Conservation (phyloP, 2,797 vertebrate species). For the Capromys pilorides region DNA sequence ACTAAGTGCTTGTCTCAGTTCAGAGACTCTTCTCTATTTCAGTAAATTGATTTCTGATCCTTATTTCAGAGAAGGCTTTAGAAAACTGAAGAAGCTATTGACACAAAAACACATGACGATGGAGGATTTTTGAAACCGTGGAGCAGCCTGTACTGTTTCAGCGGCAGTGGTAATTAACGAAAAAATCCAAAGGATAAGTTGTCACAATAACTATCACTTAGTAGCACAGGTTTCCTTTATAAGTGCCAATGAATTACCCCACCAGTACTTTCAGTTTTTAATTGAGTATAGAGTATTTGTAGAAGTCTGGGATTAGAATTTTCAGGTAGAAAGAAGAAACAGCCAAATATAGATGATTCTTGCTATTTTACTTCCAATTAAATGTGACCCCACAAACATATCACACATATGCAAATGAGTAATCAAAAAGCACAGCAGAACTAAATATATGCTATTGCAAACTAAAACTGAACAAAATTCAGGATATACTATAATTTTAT, state of each 20-base stretch:
- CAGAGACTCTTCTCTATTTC: constrained; percentile 12
- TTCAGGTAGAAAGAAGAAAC: neutral
- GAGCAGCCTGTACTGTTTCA: neutral
- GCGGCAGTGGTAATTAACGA: neutral
- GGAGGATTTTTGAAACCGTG: neutral
- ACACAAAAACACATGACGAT: neutral
- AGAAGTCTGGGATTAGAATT: neutral
- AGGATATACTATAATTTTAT: neutral
- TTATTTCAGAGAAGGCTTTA: neutral
- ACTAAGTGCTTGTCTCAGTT: constrained; percentile 4
- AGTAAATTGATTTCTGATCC: neutral
- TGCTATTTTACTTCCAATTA: neutral
- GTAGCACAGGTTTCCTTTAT: neutral
- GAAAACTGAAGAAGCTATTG: neutral
- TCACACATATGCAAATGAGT: neutral
- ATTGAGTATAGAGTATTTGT: neutral
- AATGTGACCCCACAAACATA: neutral
- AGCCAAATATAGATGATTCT: neutral
- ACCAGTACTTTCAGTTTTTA: neutral
- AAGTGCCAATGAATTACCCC: neutral
- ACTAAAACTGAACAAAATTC: neutral
- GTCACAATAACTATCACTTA: neutral
- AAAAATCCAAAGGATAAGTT: neutral
- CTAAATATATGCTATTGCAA: neutral
- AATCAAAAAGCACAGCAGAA: neutral